Conservation (phyloP, 2,113 vertebrate species). For the Collichthys lucidus region DNA sequence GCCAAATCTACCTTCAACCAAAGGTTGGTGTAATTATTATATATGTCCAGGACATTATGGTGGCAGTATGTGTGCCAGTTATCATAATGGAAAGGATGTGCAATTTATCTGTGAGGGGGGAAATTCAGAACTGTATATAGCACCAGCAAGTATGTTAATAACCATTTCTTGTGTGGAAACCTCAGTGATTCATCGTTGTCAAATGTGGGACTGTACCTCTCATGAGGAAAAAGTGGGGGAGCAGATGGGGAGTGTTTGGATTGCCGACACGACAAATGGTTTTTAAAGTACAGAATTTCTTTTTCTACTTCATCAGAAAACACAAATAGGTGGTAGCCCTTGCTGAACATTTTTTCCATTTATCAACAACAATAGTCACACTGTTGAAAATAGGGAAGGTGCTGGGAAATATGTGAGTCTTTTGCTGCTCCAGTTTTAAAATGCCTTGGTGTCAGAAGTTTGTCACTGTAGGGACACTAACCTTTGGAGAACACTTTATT, state of each 20-base stretch:
- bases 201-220: conserved; percentile 8
- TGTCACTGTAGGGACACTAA: not conserved
- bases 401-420: not conserved
- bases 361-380: not conserved
- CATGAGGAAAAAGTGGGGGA: not conserved
- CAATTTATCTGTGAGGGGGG: not conserved
- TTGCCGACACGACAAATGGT: not conserved
- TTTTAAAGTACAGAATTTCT: not conserved
- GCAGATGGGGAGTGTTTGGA: not conserved
- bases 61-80: not conserved
- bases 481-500: not conserved
- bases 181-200: conserved; percentile 16
- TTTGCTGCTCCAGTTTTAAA: not conserved
- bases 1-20: not conserved
- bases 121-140: not conserved
- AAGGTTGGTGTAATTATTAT: not conserved
- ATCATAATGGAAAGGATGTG: not conserved
- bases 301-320: not conserved
- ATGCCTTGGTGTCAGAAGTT: not conserved
- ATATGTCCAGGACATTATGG: not conserved
- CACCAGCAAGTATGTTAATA: not conserved
- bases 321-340: not conserved
- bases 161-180: not conserved
- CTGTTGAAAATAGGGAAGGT: not conserved
- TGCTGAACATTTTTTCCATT: not conserved